Evolutionary conservation across 2,113 vertebrate species (phyloP).

Genomic region (Brachyhypopomus gauderio): DNA sequence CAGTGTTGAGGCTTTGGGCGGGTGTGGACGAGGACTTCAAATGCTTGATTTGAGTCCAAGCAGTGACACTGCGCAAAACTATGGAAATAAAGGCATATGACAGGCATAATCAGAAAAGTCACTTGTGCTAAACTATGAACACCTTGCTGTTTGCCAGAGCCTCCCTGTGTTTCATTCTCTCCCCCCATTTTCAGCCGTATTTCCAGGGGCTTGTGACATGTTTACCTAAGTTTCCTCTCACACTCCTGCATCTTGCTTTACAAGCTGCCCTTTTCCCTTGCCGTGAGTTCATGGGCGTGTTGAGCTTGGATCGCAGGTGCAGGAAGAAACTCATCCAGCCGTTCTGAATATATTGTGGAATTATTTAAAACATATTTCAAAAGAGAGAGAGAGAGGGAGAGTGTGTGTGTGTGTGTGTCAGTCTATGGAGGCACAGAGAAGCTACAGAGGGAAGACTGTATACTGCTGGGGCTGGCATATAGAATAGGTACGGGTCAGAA

Average conservation of each 20-base stretch:
- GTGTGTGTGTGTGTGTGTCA: no score
- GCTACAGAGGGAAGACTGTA: conserved; percentile 51
- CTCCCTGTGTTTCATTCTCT: conserved; percentile 23
- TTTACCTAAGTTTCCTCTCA: conserved; percentile 67
- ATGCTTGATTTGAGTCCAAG: conserved; percentile 64
- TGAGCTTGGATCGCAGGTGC: conserved; percentile 70
- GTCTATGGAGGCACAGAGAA: conserved; percentile 47
- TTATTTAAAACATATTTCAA: conserved; percentile 67
- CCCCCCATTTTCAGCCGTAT: conserved; percentile 45
- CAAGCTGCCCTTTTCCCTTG: conserved; percentile 68
- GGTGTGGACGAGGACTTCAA: conserved; percentile 67
- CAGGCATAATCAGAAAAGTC: conserved; percentile 61
- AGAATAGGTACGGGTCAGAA: conserved; percentile 11
- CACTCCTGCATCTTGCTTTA: conserved; percentile 68
- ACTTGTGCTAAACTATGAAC: conserved; percentile 54
- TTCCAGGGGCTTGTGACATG: conserved; percentile 69
- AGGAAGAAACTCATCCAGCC: conserved; percentile 71
- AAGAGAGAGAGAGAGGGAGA: conserved; percentile 50
- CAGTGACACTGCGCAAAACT: conserved; percentile 61
- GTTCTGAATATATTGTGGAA: conserved; percentile 71
- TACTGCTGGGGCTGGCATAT: neutral
- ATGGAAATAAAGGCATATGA: conserved; percentile 72
- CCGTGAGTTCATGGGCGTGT: conserved; percentile 68
- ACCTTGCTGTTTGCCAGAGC: conserved; percentile 53
- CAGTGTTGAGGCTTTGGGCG: conserved; percentile 62